Percentiles rank a stretch among this genome's conserved stretches.
Conservation (phyloP, 2,113 vertebrate species). For the Corydoras maculifer region DNA sequence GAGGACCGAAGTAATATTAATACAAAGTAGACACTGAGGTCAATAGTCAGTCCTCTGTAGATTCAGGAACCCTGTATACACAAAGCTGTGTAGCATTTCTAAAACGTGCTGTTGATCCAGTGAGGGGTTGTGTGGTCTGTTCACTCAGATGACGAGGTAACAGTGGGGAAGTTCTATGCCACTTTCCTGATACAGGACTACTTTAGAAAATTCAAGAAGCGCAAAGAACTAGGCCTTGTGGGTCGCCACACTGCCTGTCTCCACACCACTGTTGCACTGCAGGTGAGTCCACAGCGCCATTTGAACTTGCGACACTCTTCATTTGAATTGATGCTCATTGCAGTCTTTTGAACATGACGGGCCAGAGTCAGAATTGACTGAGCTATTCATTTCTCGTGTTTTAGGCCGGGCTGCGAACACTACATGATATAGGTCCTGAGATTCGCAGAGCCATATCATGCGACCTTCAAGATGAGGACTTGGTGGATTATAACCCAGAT, state of each 20-base stretch:
- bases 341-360: neutral
- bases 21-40: too few relatives aligned
- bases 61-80: neutral
- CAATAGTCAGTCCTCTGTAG: neutral
- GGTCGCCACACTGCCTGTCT: slow-evolving; percentile 77
- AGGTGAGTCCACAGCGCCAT: slow-evolving; percentile 70
- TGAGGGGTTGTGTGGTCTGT: slow-evolving; percentile 79
- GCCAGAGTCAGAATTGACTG: neutral
- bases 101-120: neutral
- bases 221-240: slow-evolving; percentile 97
- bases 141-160: slow-evolving; percentile 98
- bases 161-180: slow-evolving; percentile 99
- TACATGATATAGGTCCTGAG: slow-evolving; percentile 98
- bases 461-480: slow-evolving; percentile 94
- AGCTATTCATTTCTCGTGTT: slow-evolving; percentile 48
- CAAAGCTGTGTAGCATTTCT: neutral
- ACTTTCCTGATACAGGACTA: slow-evolving; percentile 99
- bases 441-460: slow-evolving; percentile 96
- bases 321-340: neutral
- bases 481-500: slow-evolving; percentile 78
- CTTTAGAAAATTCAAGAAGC: slow-evolving; percentile 99
- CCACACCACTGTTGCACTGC: slow-evolving; percentile 89
- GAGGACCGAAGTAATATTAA: too few relatives aligned
- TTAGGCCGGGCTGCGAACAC: slow-evolving; percentile 94
- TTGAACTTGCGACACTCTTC: neutral